Base-by-base conservation (phyloP, 2,113 vertebrate genomes). In the Arenaria interpres region DNA sequence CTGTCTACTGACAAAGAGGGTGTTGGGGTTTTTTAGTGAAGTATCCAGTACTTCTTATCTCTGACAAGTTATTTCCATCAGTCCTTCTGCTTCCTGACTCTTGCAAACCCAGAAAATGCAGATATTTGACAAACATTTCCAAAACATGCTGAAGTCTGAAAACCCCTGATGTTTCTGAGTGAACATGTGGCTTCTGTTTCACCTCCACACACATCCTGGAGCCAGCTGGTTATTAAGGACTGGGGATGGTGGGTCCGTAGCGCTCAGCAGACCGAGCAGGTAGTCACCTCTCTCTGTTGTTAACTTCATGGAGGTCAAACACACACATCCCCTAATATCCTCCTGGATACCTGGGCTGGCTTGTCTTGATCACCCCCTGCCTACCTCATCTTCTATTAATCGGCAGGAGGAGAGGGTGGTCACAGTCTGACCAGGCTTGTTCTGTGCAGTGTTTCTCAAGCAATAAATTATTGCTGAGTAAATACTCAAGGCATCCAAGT, bases 191-290 rank as follows among this genome's bases (percentile, higher is more conserved):
- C 69, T 46, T 27, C 2, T 1, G 1, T 3, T n/a, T 53, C 66
- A 17, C 12, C 62, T 63, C 22, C 63, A 7, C 54, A 10, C 1
- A 7, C 7, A 4, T 6, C 56, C 85, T 19, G 14, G 22, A 37
- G 53, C 0, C 0, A 19, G 24, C 13, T 73, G 88, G 73, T 27
- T 12, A 4, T 14, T 30, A 48, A 41, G 53, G 21, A 2, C 41
- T 17, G 69, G 3, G 14, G 64, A 4, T 23, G 3, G 1, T 0
- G 0, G 72, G 15, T 24, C 57, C 6, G 53, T 4, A 33, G 59
- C 2, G 0, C 73, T 66, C 68, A 20, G 60, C 54, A 86, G 41
- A 5, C 20, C 3, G n/a, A 7, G 4, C 45, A 59, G 30, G 43
- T 8, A 27, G 20, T 30, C 64, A 51, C 39, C n/a, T 64, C 72